phyloP scores from a whole-genome alignment of 2,113 vertebrate genomes.

The Pao palembangensis region DNA sequence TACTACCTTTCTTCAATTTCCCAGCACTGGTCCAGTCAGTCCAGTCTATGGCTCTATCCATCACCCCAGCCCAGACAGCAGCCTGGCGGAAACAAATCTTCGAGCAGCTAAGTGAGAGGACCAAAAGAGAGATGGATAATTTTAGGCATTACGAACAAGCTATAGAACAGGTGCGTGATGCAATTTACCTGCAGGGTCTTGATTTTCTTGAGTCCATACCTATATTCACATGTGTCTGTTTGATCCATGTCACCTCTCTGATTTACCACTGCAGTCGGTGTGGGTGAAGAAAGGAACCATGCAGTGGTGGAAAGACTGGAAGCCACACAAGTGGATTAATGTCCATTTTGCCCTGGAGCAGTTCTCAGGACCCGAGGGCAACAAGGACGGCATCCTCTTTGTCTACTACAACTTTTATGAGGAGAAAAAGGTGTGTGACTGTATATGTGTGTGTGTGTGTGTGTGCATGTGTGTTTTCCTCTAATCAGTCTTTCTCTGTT shows the following conservation, averaged over 20 bases:
- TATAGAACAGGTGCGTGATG: conserved; percentile 82
- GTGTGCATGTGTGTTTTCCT: not conserved
- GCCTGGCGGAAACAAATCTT: conserved; percentile 92
- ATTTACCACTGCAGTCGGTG: conserved; percentile 77
- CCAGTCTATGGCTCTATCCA: conserved; percentile 83
- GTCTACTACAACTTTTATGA: conserved; percentile 90
- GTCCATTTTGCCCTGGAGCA: conserved; percentile 93
- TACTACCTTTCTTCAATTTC: conserved; percentile 7
- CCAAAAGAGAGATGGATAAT: conserved; percentile 89
- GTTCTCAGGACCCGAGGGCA: conserved; percentile 86
- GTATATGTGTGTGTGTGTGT: not conserved
- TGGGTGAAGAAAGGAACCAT: conserved; percentile 95
- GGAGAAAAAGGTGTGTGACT: conserved; percentile 88
- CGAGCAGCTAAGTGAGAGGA: conserved; percentile 89
- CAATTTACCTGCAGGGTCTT: not conserved
- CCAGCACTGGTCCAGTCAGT: conserved; percentile 79
- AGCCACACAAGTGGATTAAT: conserved; percentile 92
- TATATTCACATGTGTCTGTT: not conserved
- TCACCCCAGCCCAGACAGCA: conserved; percentile 85
- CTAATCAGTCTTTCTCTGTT: not conserved
- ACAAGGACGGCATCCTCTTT: conserved; percentile 93
- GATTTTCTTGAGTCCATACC: not conserved
- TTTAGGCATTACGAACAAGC: conserved; percentile 94
- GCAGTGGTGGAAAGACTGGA: conserved; percentile 98
- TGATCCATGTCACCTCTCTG: not conserved